Evolutionary conservation across 2,113 vertebrate genomes (phyloP).

Genomic region (Sinocyclocheilus grahami): DNA sequence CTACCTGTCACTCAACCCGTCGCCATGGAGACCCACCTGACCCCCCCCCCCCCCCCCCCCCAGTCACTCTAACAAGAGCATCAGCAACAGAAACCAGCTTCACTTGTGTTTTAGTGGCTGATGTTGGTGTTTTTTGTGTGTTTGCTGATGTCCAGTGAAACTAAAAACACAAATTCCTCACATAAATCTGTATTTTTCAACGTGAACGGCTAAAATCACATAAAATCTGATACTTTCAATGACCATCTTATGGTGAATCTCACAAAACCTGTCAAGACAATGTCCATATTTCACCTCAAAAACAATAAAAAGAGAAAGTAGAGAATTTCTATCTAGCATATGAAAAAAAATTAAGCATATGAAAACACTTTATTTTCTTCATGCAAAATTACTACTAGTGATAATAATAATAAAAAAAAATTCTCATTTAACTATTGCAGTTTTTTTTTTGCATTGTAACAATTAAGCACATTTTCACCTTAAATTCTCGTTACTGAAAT

Average conservation of each 20-base stretch:
- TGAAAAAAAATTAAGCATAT: not conserved
- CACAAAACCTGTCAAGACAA: not conserved
- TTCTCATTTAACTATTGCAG: too few species aligned
- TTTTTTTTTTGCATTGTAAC: not conserved
- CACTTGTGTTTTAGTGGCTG: conserved; percentile 13
- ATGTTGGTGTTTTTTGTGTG: not conserved
- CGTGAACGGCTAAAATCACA: not conserved
- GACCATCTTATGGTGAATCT: not conserved
- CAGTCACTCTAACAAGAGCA: not conserved
- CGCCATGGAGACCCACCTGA: conserved; percentile 54
- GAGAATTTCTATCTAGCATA: not conserved
- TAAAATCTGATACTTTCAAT: not conserved
- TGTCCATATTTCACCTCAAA: not conserved
- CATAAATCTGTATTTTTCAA: not conserved
- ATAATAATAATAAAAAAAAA: too few species aligned
- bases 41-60: conserved; percentile 23
- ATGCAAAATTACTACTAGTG: not conserved
- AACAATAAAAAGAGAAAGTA: not conserved
- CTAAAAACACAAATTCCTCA: not conserved
- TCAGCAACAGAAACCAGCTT: conserved; percentile 38
- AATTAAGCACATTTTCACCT: not conserved
- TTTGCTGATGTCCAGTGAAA: not conserved
- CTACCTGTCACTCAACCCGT: conserved; percentile 56
- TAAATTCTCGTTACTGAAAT: not conserved
- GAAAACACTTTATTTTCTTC: too few species aligned